Conservation (phyloP, 2,113 vertebrate species). For the Bubo bubo region DNA sequence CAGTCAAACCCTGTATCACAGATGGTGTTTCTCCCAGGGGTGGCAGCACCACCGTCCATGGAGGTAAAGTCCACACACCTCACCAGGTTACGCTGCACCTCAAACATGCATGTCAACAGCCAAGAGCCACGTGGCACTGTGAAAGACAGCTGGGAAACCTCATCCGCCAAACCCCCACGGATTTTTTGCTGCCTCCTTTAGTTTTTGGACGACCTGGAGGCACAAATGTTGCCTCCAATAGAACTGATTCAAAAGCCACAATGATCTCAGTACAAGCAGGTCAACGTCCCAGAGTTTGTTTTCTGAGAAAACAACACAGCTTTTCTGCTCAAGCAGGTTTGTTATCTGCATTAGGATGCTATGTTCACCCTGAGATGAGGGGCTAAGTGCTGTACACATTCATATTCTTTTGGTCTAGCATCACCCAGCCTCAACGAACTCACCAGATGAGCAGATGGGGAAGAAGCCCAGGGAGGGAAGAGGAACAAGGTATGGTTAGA, state of each 20-base stretch:
- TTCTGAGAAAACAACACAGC: background rate
- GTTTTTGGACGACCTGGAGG: background rate
- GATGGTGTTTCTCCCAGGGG: background rate
- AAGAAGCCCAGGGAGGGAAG: background rate
- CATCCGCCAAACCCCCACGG: background rate
- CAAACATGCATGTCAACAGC: background rate
- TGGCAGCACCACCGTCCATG: background rate
- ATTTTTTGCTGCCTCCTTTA: background rate
- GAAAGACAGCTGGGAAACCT: background rate
- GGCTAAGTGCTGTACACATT: background rate
- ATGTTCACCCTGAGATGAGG: background rate
- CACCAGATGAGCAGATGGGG: background rate
- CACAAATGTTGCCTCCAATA: background rate
- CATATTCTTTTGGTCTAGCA: background rate
- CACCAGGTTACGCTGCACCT: background rate
- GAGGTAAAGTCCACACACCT: background rate
- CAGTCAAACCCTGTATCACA: rapidly evolving
- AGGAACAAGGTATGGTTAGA: background rate
- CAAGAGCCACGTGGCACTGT: background rate
- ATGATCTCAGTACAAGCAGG: background rate
- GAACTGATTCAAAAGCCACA: background rate
- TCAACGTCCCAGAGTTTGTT: background rate
- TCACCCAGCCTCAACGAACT: background rate
- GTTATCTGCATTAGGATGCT: background rate
- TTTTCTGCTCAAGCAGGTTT: background rate